Evolutionary conservation across 2,113 vertebrate species (phyloP), one percentile per base, ranked within the genome.

Genomic region (Odocoileus virginianus): DNA sequence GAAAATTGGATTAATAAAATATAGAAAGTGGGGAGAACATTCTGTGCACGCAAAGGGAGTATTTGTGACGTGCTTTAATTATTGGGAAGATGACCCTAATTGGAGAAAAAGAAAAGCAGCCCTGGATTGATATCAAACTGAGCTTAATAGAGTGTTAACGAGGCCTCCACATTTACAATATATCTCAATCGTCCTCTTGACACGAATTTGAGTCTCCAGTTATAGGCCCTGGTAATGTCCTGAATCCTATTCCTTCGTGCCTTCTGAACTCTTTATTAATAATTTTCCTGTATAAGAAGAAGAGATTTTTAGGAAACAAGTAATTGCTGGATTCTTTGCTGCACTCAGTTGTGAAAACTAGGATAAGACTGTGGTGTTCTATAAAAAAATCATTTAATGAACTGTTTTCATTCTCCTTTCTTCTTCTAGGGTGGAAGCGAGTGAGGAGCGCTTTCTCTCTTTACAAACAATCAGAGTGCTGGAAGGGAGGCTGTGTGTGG

Each of bases 1-100:
- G 67, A 87, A 88, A 82, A 90, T 6, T 87, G 14, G 54, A 97
- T 97, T 95, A 81, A 94, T 92, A 85, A 94, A 95, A 95, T 52
- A 88, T 91, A 94, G 74, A 74, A 96, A 91, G 43, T 43, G 84
- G 25, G 16, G 10, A 90, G 40, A 96, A 82, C 21, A 90, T 95
- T 96, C 58, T 86, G 17, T 95, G 90, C 74, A 96, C 54, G 36
- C 74, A 87, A 58, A 86, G 47, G 1, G 16, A 36, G 3, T 64
- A 64, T 79, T 84, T 91, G 47, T 43, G 74, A 89, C 67, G 6
- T 94, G 50, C 60, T 87, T 4, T 88, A 78, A 95, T 94, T 94
- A 92, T 96, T 94, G 82, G 25, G 50, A 97, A 87, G 84, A 88
- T 85, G 76, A 82, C 54, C 76, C 57, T 85, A 94, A 96, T 84